A percentile compares a stretch with the other conserved stretches of the same genome.
These are phyloP conservation scores for Rotaria sp. DNA, from an alignment of 2,888 invertebrate genomes.

Conservation along the genomic window DNA sequence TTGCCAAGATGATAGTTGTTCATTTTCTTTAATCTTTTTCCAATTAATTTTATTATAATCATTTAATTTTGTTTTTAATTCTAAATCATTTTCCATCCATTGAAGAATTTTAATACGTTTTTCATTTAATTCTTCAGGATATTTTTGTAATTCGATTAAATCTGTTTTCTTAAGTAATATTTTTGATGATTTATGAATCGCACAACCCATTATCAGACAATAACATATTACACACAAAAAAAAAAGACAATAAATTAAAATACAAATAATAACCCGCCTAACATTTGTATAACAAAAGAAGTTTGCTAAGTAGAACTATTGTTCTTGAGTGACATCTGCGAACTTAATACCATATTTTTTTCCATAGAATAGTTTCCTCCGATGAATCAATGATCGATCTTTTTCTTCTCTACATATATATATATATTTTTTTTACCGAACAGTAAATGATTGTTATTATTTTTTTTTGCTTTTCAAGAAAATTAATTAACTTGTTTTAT, in stretches of 20 bases:
- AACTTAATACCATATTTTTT: background rate
- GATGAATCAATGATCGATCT: background rate
- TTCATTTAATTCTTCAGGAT: background rate
- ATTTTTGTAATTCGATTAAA: conserved; percentile 27
- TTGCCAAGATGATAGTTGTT: background rate
- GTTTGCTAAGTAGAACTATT: background rate
- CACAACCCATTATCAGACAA: background rate
- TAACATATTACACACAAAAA: background rate
- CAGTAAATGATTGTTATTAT: background rate
- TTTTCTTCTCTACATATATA: background rate
- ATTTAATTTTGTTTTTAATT: too few species aligned
- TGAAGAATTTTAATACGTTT: background rate
- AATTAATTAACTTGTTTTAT: background rate
- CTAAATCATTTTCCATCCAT: background rate
- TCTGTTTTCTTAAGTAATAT: background rate
- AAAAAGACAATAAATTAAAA: background rate
- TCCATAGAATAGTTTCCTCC: background rate
- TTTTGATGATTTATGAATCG: background rate
- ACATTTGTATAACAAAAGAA: background rate
- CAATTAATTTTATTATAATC: background rate
- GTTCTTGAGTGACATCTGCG: background rate
- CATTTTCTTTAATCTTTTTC: background rate
- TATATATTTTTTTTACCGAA: background rate
- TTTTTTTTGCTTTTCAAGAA: background rate
- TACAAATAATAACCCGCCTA: background rate